Evolutionary conservation across 2,888 invertebrate genomes (phyloP).

Genomic region (Petrolisthes cinctipes): DNA sequence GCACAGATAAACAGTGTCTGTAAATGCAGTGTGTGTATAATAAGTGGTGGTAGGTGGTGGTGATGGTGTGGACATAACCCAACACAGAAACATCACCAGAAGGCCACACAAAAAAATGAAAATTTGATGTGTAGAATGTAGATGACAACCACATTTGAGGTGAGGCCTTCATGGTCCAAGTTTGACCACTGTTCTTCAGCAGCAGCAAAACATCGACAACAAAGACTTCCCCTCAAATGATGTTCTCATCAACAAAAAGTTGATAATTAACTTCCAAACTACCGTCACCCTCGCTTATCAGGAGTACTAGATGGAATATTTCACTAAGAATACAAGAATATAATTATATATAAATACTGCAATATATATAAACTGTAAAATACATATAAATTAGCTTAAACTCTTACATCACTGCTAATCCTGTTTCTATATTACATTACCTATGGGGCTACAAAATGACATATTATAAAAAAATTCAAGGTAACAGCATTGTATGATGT

Average conservation of each 20-base stretch:
- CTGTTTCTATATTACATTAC: slow-evolving; percentile 15
- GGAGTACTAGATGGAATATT: not conserved
- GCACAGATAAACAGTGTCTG: too few relatives aligned
- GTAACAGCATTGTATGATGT: not conserved
- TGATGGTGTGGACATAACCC: not conserved
- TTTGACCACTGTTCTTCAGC: too few relatives aligned
- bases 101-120: not conserved
- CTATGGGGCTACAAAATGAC: not conserved
- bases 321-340: not conserved
- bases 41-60: not conserved
- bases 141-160: too few relatives aligned
- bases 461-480: not conserved
- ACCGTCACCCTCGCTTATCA: not conserved
- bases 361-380: not conserved
- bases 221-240: too few relatives aligned
- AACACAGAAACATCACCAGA: not conserved
- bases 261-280: not conserved
- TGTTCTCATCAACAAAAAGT: not conserved
- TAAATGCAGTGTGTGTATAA: not conserved
- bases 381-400: slow-evolving; percentile 27
- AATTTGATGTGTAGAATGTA: too few relatives aligned
- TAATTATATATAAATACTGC: not conserved
- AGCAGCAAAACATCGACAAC: too few relatives aligned
- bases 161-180: too few relatives aligned
- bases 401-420: slow-evolving; percentile 39